These are phyloP conservation scores for Acipenser oxyrinchus DNA, from an alignment of 2,797 vertebrate species.

Conservation along the genomic window DNA sequence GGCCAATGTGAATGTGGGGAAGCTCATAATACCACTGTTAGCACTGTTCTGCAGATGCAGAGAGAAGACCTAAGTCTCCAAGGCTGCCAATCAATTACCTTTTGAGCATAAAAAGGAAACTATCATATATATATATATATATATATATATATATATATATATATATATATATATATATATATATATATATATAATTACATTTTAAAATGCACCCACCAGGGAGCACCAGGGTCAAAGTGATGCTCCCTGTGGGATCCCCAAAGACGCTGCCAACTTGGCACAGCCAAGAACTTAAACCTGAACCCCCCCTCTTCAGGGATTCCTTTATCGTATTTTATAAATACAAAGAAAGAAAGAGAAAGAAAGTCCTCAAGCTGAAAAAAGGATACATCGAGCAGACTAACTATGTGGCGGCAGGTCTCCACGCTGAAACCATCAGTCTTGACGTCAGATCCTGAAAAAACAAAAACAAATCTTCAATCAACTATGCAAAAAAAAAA, in stretches of 20 bases:
- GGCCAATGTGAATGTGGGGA: too few relatives aligned
- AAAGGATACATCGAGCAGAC: conserved; percentile 64
- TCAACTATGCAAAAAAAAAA: too few relatives aligned
- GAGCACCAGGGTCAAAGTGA: too few relatives aligned
- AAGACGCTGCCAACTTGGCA: too few relatives aligned
- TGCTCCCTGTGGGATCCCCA: too few relatives aligned
- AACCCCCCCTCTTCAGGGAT: too few relatives aligned
- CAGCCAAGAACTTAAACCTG: too few relatives aligned
- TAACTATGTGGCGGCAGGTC: conserved; percentile 54
- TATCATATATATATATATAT: not conserved
- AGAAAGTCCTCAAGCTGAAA: not conserved
- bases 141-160: not conserved
- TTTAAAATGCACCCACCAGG: too few relatives aligned
- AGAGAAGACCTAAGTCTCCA: too few relatives aligned
- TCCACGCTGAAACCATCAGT: conserved; percentile 46
- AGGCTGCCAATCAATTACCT: not conserved
- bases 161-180: not conserved
- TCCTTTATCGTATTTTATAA: not conserved
- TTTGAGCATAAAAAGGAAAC: not conserved
- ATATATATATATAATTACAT: not conserved
- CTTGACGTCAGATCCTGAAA: conserved; percentile 49
- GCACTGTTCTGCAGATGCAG: too few relatives aligned
- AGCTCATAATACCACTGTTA: too few relatives aligned
- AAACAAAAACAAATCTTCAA: conserved; percentile 2
- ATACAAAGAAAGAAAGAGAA: not conserved